Conservation (phyloP, 2,888 invertebrate genomes). For the Colletes collaris region DNA sequence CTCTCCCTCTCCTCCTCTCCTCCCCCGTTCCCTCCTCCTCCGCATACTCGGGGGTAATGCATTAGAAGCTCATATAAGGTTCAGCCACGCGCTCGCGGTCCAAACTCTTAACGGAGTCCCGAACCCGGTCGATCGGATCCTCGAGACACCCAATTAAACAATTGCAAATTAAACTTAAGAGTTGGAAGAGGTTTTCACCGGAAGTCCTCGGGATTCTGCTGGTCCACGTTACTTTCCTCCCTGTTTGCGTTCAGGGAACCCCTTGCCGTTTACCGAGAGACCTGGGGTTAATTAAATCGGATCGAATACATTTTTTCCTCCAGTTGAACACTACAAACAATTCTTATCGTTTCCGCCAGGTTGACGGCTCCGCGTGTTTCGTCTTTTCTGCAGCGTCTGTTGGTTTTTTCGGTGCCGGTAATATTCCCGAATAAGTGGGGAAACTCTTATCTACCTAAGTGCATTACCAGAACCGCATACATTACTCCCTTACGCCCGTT, state of each 20-base stretch:
- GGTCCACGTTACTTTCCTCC: conserved; percentile 6
- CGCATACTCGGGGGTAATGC: conserved; percentile 74
- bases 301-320: not conserved
- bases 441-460: conserved; percentile 75
- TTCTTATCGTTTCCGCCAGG: conserved; percentile 41
- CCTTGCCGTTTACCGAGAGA: conserved; percentile 19
- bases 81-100: conserved; percentile 63
- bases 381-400: conserved; percentile 63
- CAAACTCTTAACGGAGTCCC: conserved; percentile 50
- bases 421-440: conserved; percentile 67
- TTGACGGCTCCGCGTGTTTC: conserved; percentile 40
- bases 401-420: conserved; percentile 56
- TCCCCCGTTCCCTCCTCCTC: conserved; percentile 12
- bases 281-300: conserved; percentile 18
- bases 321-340: conserved; percentile 13
- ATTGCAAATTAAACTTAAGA: too few relatives aligned
- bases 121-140: conserved; percentile 43
- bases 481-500: conserved; percentile 64
- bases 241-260: conserved; percentile 1
- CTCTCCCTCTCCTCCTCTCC: conserved; percentile 43
- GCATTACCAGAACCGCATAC: conserved; percentile 73
- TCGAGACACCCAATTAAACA: not conserved
- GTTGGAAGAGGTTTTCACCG: not conserved
- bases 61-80: conserved; percentile 81
- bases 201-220: conserved; percentile 18